Percentiles rank a stretch among this genome's conserved stretches.
These are phyloP conservation scores for Cephus cinctus DNA, from an alignment of 1,140 invertebrate genomes.

Conservation along the genomic window DNA sequence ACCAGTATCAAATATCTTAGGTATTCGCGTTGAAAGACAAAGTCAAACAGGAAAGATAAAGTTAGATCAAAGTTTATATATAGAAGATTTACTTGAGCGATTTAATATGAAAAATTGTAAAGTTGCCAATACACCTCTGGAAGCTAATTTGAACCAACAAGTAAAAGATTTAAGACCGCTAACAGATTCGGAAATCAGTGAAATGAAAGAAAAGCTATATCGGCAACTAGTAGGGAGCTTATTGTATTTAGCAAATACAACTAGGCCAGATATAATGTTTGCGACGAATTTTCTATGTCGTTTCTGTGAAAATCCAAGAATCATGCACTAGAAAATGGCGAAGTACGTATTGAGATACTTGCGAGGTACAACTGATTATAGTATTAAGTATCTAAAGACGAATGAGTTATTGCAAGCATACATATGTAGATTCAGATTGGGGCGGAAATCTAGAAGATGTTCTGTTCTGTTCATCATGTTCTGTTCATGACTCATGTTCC, in stretches of 20 bases:
- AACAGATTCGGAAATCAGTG: conserved; percentile 9
- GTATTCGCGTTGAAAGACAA: conserved; percentile 10
- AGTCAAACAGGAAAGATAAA: conserved; percentile 7
- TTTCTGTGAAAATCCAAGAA: conserved; percentile 19
- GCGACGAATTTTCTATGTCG: conserved; percentile 27
- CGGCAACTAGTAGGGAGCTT: conserved; percentile 34
- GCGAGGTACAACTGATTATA: conserved; percentile 29
- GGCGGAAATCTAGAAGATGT: conserved; percentile 16
- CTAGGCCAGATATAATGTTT: conserved; percentile 42
- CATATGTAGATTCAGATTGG: conserved; percentile 22
- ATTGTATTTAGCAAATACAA: conserved; percentile 34
- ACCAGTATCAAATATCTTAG: conserved; percentile 10
- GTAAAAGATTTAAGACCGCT: conserved; percentile 4
- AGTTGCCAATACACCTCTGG: conserved; percentile 15
- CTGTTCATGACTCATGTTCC: conserved; percentile 8
- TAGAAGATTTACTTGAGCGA: conserved; percentile 10
- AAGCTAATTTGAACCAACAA: conserved; percentile 26
- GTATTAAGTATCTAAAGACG: conserved; percentile 7
- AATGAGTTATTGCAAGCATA: neutral
- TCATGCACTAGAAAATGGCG: conserved; percentile 28
- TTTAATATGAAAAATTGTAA: conserved; percentile 21
- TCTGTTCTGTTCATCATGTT: no score
- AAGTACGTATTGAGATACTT: conserved; percentile 40
- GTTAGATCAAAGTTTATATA: conserved; percentile 13
- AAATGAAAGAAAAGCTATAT: conserved; percentile 27